phyloP scores from a whole-genome alignment of 1,140 invertebrate genomes.

The Drosophila sp. region DNA sequence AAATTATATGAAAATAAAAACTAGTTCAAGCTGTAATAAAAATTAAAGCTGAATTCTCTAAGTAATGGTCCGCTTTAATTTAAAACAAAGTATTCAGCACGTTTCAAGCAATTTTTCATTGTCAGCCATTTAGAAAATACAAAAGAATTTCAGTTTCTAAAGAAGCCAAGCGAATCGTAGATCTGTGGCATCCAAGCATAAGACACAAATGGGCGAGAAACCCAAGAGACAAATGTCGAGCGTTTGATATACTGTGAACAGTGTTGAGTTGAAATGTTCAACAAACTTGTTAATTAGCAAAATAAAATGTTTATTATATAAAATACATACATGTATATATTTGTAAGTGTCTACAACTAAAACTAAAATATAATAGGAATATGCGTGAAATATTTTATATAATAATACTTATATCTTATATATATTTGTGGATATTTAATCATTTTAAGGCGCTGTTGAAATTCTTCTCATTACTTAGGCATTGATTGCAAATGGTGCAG shows the following conservation, averaged over 20 bases:
- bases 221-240: constrained; percentile 27
- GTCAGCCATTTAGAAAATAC: constrained; percentile 10
- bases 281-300: constrained; percentile 43
- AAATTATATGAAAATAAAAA: no score
- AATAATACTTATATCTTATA: constrained; percentile 1
- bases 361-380: constrained; percentile 10
- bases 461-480: constrained; percentile 74
- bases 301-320: constrained; percentile 39
- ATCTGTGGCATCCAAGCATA: constrained; percentile 33
- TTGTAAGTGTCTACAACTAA: neutral
- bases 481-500: constrained; percentile 77
- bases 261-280: constrained; percentile 35
- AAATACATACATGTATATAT: constrained; percentile 9
- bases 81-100: constrained; percentile 4
- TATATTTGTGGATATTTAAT: neutral
- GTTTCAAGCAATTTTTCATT: constrained; percentile 10
- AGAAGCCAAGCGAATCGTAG: constrained; percentile 20
- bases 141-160: constrained; percentile 40
- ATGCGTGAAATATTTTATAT: neutral
- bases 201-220: constrained; percentile 29
- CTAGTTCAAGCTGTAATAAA: constrained; percentile 1
- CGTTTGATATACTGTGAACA: constrained; percentile 21
- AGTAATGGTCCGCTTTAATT: neutral
- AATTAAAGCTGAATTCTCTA: neutral
- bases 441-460: constrained; percentile 66